phyloP scores from a whole-genome alignment of 1,140 invertebrate genomes.

The Ericerus pela region DNA sequence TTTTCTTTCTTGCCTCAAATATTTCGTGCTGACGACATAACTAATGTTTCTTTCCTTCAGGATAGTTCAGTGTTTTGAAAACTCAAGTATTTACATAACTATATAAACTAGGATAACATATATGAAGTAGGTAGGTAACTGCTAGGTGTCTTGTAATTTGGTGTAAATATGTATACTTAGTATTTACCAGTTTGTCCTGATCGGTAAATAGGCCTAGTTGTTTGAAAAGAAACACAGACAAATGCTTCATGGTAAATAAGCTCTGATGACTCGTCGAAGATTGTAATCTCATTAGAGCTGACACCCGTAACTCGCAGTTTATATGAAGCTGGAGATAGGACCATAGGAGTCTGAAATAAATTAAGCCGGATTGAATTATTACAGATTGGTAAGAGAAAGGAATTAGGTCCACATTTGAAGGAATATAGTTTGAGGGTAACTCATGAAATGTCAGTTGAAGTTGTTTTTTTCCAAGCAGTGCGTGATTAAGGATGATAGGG shows the following conservation, averaged over 20 bases:
- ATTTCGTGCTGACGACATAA: too few relatives aligned
- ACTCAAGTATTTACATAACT: too few relatives aligned
- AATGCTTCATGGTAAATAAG: constrained; percentile 17
- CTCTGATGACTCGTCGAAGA: constrained; percentile 15
- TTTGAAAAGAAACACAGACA: constrained; percentile 20
- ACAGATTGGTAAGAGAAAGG: background rate
- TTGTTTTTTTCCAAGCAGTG: too few relatives aligned
- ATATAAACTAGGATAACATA: too few relatives aligned
- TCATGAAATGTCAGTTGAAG: too few relatives aligned
- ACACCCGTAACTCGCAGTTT: constrained; percentile 15
- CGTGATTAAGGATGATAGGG: too few relatives aligned
- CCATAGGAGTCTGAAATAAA: constrained; percentile 18
- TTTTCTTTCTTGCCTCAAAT: too few relatives aligned
- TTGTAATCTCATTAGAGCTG: background rate
- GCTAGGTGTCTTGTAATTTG: background rate
- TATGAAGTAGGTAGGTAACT: too few relatives aligned
- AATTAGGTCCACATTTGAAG: too few relatives aligned
- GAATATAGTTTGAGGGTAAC: too few relatives aligned
- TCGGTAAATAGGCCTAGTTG: constrained; percentile 21
- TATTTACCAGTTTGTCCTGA: constrained; percentile 20
- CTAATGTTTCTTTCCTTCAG: too few relatives aligned
- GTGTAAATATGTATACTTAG: background rate
- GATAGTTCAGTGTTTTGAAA: too few relatives aligned
- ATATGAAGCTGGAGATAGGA: constrained; percentile 15
- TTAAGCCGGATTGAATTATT: constrained; percentile 1